Percentiles rank a stretch among this genome's conserved stretches.
phyloP scores from a whole-genome alignment of 2,888 invertebrate species.

The Noctua comes region DNA sequence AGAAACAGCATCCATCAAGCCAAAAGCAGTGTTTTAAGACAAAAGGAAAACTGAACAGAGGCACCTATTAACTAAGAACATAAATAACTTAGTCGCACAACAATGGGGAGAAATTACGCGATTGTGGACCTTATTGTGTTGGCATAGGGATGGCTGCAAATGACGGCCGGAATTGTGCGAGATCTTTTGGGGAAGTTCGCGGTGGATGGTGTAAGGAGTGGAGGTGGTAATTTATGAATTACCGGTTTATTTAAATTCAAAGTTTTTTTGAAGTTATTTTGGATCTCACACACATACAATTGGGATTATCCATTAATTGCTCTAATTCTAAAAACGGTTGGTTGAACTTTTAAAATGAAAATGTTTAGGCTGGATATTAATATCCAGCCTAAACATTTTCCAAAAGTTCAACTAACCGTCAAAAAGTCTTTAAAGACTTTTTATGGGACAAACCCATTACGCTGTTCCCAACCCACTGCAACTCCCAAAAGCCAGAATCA shows the following conservation, averaged over 20 bases:
- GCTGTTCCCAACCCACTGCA: too few relatives aligned
- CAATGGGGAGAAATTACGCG: slow-evolving; percentile 52
- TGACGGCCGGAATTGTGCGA: slow-evolving; percentile 61
- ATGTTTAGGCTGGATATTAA: neutral
- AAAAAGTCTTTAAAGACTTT: too few relatives aligned
- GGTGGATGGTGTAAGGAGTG: neutral
- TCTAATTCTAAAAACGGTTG: too few relatives aligned
- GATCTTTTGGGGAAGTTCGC: slow-evolving; percentile 59
- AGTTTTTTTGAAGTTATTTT: slow-evolving; percentile 1
- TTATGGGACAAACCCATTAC: too few relatives aligned
- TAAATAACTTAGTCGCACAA: slow-evolving; percentile 70
- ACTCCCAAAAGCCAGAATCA: too few relatives aligned
- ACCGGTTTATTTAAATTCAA: neutral
- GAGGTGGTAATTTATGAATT: slow-evolving; percentile 54
- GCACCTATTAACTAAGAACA: slow-evolving; percentile 71
- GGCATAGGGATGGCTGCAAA: slow-evolving; percentile 62
- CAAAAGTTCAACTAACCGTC: too few relatives aligned
- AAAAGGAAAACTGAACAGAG: slow-evolving; percentile 65
- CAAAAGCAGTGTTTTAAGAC: slow-evolving; percentile 62
- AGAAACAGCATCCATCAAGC: slow-evolving; percentile 69
- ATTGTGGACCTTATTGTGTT: slow-evolving; percentile 58
- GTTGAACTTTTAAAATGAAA: neutral
- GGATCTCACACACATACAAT: too few relatives aligned
- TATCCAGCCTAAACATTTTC: too few relatives aligned
- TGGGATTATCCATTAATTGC: too few relatives aligned